Percentiles rank a stretch among this genome's conserved stretches.
These are phyloP conservation scores for Dromococcyx pavoninus DNA, from an alignment of 2,797 vertebrate genomes.

Conservation along the genomic window DNA sequence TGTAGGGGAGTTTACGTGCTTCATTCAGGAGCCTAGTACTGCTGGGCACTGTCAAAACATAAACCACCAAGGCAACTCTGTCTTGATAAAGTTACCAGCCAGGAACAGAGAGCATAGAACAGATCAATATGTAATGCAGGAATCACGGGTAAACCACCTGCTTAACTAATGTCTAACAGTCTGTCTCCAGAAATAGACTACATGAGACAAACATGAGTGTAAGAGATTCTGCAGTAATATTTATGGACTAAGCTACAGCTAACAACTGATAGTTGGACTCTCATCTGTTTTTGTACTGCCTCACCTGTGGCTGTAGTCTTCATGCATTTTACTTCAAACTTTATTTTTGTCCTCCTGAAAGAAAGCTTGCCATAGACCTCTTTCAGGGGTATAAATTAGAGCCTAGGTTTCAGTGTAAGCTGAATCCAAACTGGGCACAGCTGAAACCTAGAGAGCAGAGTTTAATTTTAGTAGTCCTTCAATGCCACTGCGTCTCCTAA, in stretches of 20 bases:
- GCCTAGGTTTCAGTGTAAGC: constrained; percentile 26
- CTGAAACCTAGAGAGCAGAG: constrained; percentile 25
- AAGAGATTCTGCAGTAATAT: constrained; percentile 3
- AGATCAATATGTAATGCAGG: constrained; percentile 40
- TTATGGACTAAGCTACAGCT: background rate
- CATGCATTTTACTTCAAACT: background rate
- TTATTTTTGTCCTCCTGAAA: background rate
- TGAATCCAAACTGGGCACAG: constrained; percentile 14
- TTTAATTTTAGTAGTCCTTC: constrained; percentile 56
- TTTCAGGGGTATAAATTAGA: background rate
- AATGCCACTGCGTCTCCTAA: background rate
- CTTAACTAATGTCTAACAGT: constrained; percentile 27
- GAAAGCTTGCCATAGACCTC: background rate
- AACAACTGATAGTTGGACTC: background rate
- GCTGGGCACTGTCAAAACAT: background rate
- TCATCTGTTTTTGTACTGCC: background rate
- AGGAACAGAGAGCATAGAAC: background rate
- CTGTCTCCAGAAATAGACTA: constrained; percentile 42
- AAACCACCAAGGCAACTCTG: background rate
- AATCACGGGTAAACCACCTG: constrained; percentile 30
- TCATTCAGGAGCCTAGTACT: background rate
- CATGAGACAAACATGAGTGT: background rate
- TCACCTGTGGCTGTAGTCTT: background rate
- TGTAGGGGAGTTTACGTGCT: background rate
- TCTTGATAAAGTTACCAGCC: constrained; percentile 28